Base-by-base conservation (phyloP, 2,888 invertebrate species). In the Dorcus parallelipipedus region DNA sequence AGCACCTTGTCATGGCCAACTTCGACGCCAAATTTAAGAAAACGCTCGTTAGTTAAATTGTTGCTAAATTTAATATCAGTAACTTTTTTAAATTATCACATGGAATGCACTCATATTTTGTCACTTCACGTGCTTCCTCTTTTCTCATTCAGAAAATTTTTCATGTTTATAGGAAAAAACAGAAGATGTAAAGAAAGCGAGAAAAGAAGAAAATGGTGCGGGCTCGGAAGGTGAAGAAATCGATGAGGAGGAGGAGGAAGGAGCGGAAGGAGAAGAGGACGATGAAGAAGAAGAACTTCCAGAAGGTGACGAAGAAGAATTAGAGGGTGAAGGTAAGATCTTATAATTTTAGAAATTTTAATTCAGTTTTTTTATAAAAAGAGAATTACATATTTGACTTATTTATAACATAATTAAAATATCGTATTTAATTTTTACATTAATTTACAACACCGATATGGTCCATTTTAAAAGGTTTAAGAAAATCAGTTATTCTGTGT, bases 201-300 rank as follows among this genome's bases (percentile, higher is more conserved):
- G 88, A 82, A 90, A 89, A 80, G 89, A 89, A 74, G 89, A 90
- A 75, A 89, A 90, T 71, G 89, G 89, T 38, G 88, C 86, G 56
- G 86, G 85, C 26, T 86, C 85, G 60, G 81, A 82, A 47, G 81
- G 80, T 10, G 78, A 81, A 62, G 83, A 83, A 59, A 83, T 88
- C 67, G 88, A 87, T 51, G 88, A 87, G 58, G 88, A 87, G 58
- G 85, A 84, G 62, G 84, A 78, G 53, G 77, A 76, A 57, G 74
- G 70, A 38, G 72, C 72, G 50, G 76, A 77, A 53, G 75, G 76
- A 55, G 78, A 77, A 57, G 79, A 79, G 61, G 78, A 78, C 52
- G 78, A 78, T 52, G 78, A 78, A 10, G 79, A 79, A 59, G 79
- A 79, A 52, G 79, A 79, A 59, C 65, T 78, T 33, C 77, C 77